Evolutionary conservation across 2,113 vertebrate genomes (phyloP), one percentile per base, ranked within the genome.

Genomic region (Python bivittatus): DNA sequence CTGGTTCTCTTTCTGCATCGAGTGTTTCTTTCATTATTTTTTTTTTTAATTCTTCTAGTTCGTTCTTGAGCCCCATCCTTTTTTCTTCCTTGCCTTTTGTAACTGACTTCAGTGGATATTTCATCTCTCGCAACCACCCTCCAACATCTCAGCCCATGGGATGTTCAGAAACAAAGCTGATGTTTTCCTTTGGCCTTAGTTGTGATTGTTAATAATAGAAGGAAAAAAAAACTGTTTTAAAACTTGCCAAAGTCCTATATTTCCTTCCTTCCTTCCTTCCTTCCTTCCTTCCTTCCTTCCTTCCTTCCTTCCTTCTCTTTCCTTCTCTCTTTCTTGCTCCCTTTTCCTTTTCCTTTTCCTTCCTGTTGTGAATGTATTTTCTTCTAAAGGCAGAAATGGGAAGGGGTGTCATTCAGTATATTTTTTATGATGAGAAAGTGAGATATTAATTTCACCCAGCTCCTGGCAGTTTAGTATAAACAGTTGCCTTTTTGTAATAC

Each of bases 401-500:
- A 56, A 54, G 58, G 33, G 13, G 22, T 60, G 98, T 99, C 98
- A 98, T 99, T 98, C 98, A 98, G 98, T 99, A 98, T 98, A 98
- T 99, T 99, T 99, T 92, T 98, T 98, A 98, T 98, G 97, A 98
- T 98, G 98, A 48, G 93, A 98, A 98, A 98, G 98, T 98, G 98
- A 99, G 98, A 98, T 99, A 98, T 98, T 97, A 95, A 97, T 98
- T 98, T 98, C 98, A 98, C 98, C 98, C 98, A 98, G 98, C 98
- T 99, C 98, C 99, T 99, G 99, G 98, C 97, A 97, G 98, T 99
- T 99, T 98, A 99, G 98, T 99, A 98, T 98, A 98, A 89, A 96
- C 98, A 98, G 98, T 99, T 99, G 99, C 99, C 99, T 99, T 99
- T 97, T 99, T 99, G 99, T 99, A 99, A 99, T 98, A 99, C 98